Evolutionary conservation across 2,113 vertebrate species (phyloP).

Genomic region (Silurus glanis): DNA sequence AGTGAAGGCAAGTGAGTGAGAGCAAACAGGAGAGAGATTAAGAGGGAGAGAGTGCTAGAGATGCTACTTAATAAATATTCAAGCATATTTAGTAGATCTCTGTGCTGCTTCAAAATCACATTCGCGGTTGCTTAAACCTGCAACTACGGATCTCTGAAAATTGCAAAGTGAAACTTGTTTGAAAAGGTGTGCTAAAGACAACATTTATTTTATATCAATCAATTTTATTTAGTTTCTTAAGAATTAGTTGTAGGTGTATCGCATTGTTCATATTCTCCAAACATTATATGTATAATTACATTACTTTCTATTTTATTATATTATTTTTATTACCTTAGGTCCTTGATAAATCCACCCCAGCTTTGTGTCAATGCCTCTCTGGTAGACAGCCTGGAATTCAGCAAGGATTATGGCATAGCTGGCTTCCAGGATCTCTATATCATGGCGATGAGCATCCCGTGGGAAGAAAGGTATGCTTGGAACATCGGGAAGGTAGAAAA

Average conservation of each 20-base stretch:
- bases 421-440: slow-evolving; percentile 83
- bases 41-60: slow-evolving; percentile 4
- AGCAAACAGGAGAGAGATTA: not conserved
- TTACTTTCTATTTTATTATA: not conserved
- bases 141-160: not conserved
- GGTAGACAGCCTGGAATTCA: slow-evolving; percentile 80
- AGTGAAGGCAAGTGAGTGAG: not conserved
- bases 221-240: not conserved
- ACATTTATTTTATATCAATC: not conserved
- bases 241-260: too few relatives aligned
- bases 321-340: slow-evolving; percentile 68
- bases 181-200: not conserved
- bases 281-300: not conserved
- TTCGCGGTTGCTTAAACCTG: not conserved
- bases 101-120: not conserved
- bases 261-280: not conserved
- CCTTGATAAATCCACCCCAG: slow-evolving; percentile 76
- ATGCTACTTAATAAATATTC: slow-evolving; percentile 17
- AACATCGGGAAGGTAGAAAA: slow-evolving; percentile 84
- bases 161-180: not conserved
- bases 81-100: not conserved
- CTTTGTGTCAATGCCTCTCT: slow-evolving; percentile 71
- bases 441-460: slow-evolving; percentile 84
- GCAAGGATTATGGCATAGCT: slow-evolving; percentile 76
- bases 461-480: slow-evolving; percentile 84